These are phyloP conservation scores for Alosa sapidissima DNA, from an alignment of 2,797 vertebrate genomes.

Conservation along the genomic window DNA sequence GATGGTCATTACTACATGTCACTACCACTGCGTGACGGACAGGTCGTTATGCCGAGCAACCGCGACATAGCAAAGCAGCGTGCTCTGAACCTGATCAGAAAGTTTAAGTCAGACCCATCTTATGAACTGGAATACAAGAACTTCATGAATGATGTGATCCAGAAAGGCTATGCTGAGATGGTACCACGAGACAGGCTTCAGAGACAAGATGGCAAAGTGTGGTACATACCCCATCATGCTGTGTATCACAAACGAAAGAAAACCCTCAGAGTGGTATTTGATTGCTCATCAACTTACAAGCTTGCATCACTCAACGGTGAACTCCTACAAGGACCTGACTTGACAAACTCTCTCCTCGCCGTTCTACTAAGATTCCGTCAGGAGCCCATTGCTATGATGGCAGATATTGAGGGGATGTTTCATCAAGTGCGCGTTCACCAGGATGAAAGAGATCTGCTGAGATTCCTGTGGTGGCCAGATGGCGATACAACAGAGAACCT, in stretches of 20 bases:
- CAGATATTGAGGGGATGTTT: too few relatives aligned
- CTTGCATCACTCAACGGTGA: conserved; percentile 7
- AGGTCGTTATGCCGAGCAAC: not conserved
- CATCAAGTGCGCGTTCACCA: too few relatives aligned
- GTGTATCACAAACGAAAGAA: not conserved
- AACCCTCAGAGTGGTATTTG: conserved; percentile 27
- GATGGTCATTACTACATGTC: conserved; percentile 28
- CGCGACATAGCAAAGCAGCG: not conserved
- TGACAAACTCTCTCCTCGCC: too few relatives aligned
- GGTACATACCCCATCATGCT: conserved; percentile 36
- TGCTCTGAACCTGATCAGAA: not conserved
- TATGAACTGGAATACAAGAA: conserved; percentile 9
- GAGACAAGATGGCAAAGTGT: conserved; percentile 16
- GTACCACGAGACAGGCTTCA: not conserved
- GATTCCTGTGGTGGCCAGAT: too few relatives aligned
- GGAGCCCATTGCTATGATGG: too few relatives aligned
- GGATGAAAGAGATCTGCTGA: too few relatives aligned
- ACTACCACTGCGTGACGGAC: not conserved
- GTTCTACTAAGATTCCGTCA: too few relatives aligned
- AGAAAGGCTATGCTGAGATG: not conserved
- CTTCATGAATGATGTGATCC: not conserved
- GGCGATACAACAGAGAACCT: too few relatives aligned
- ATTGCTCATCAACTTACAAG: conserved; percentile 28
- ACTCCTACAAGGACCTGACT: conserved; percentile 28
- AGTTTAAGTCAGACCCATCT: not conserved